A percentile compares a stretch with the other conserved stretches of the same genome.
phyloP scores from a whole-genome alignment of 1,140 invertebrate genomes.

The Ceratina japonica region DNA sequence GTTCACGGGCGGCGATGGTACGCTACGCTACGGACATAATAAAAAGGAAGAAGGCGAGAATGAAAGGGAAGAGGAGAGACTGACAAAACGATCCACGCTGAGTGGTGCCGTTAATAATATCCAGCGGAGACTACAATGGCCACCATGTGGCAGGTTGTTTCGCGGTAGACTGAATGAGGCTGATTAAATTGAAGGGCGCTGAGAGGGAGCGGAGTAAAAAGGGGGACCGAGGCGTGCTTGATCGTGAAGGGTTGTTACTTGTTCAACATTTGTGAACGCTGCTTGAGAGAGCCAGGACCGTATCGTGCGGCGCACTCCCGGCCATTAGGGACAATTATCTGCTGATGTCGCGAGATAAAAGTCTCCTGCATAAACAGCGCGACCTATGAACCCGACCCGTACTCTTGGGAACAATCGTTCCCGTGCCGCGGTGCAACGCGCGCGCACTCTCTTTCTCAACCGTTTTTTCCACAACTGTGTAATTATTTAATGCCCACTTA shows the following conservation, averaged over 20 bases:
- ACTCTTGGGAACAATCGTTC: not conserved
- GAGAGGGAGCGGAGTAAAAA: slow-evolving; percentile 34
- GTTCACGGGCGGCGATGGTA: slow-evolving; percentile 55
- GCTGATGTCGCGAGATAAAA: slow-evolving; percentile 24
- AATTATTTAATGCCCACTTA: too few species aligned
- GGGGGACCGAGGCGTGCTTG: slow-evolving; percentile 49
- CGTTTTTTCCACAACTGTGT: too few species aligned
- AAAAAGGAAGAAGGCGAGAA: not conserved
- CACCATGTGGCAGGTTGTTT: slow-evolving; percentile 74
- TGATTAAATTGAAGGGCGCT: slow-evolving; percentile 71
- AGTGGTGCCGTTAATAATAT: slow-evolving; percentile 60
- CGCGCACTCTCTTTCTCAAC: not conserved
- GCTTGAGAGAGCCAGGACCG: slow-evolving; percentile 25
- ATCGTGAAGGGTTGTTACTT: slow-evolving; percentile 62
- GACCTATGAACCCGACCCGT: not conserved
- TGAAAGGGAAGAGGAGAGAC: not conserved
- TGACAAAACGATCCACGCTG: slow-evolving; percentile 51
- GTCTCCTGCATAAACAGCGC: not conserved
- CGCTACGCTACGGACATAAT: slow-evolving; percentile 7
- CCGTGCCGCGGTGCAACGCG: not conserved
- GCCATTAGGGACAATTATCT: slow-evolving; percentile 44
- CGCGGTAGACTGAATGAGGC: slow-evolving; percentile 71
- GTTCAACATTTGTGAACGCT: slow-evolving; percentile 55
- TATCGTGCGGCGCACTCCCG: not conserved
- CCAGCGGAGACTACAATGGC: slow-evolving; percentile 57